Conservation (phyloP, 2,888 invertebrate species). For the Orthosia incerta region DNA sequence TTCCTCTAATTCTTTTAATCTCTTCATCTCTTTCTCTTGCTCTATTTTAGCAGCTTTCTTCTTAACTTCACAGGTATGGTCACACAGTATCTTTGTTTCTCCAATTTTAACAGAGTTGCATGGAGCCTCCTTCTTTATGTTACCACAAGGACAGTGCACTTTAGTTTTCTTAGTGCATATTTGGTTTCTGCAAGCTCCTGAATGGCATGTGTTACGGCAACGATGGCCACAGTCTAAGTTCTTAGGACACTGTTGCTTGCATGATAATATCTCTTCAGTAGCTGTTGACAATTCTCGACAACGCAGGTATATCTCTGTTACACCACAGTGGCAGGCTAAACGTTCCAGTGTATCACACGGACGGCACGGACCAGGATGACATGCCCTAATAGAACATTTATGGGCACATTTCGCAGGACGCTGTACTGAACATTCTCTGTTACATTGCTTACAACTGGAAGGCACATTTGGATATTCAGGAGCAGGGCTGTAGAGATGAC, state of each 20-base stretch:
- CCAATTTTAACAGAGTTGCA: constrained; percentile 91
- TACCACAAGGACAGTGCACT: constrained; percentile 94
- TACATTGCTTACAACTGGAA: constrained; percentile 84
- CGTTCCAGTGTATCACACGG: constrained; percentile 94
- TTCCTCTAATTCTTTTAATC: constrained; percentile 91
- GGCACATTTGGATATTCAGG: constrained; percentile 86
- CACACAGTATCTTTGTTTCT: constrained; percentile 90
- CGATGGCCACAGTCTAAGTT: constrained; percentile 97
- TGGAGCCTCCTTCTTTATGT: constrained; percentile 93
- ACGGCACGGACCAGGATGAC: constrained; percentile 94
- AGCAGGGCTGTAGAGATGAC: constrained; percentile 91
- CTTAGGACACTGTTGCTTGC: constrained; percentile 96
- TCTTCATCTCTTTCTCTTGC: constrained; percentile 90
- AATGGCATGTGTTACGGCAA: constrained; percentile 94
- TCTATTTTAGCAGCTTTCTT: constrained; percentile 89
- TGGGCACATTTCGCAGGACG: constrained; percentile 95
- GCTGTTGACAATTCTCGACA: constrained; percentile 93
- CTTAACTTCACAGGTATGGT: constrained; percentile 92
- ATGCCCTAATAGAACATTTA: constrained; percentile 92
- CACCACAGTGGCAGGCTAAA: constrained; percentile 95
- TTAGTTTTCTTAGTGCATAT: constrained; percentile 95
- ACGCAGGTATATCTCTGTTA: constrained; percentile 94
- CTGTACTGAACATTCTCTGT: constrained; percentile 90
- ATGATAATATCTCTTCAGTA: constrained; percentile 90
- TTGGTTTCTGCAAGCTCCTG: constrained; percentile 93